Evolutionary conservation across 2,888 invertebrate genomes (phyloP).

Genomic region (Branchipolynoe longqiensis): DNA sequence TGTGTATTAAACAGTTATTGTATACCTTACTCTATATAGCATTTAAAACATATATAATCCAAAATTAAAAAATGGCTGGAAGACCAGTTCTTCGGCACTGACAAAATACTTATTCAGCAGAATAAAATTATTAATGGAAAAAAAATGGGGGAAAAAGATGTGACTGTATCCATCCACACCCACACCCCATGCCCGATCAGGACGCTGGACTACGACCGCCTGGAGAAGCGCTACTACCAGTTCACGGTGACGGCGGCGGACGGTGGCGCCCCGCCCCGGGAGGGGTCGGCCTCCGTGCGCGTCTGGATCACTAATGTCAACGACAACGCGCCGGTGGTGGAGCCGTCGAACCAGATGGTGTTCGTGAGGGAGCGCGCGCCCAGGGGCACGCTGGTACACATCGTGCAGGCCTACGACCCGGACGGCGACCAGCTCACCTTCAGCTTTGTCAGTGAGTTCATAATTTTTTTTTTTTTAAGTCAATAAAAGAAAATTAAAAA

Average conservation of each 20-base stretch:
- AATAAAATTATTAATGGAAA: no score
- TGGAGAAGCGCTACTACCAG: conserved; percentile 86
- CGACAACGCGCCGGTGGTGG: conserved; percentile 91
- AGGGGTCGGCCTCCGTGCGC: conserved; percentile 29
- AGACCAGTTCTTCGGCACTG: no score
- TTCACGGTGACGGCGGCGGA: conserved; percentile 95
- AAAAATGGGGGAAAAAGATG: no score
- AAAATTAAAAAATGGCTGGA: no score
- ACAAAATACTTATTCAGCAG: no score
- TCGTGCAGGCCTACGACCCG: conserved; percentile 97
- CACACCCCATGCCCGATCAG: no score
- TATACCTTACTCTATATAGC: no score
- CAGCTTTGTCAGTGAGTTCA: conserved; percentile 46
- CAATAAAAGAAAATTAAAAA: background rate
- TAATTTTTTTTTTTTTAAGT: background rate
- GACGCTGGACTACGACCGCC: conserved; percentile 76
- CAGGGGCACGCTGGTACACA: conserved; percentile 90
- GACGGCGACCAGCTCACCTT: conserved; percentile 87
- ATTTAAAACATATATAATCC: no score
- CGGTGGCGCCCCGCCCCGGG: conserved; percentile 89
- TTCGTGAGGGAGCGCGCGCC: conserved; percentile 65
- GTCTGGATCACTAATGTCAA: conserved; percentile 96
- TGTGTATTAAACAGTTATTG: no score
- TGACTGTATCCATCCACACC: no score
- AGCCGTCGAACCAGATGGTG: conserved; percentile 61